phyloP scores from a whole-genome alignment of 2,797 vertebrate genomes.

The Adelosebastes latens region DNA sequence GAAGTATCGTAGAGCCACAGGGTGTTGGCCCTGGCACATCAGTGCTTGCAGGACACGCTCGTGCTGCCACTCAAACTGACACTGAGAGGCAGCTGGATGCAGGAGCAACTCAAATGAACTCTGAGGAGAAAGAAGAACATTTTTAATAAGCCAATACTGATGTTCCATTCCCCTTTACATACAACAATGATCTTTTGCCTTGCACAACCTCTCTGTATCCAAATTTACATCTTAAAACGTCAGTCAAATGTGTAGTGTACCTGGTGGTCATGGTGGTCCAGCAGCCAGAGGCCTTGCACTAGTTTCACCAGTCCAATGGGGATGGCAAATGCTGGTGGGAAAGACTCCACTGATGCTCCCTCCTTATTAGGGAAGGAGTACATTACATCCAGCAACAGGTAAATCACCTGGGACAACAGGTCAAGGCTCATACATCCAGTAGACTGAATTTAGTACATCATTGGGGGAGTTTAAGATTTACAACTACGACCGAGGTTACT shows the following conservation, averaged over 20 bases:
- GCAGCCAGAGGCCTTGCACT: conserved; percentile 94
- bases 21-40: conserved; percentile 91
- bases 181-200: background rate
- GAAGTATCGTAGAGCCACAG: conserved; percentile 89
- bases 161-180: background rate
- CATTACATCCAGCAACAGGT: conserved; percentile 94
- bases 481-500: background rate
- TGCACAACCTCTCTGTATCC: background rate
- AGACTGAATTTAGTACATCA: background rate
- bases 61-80: conserved; percentile 90
- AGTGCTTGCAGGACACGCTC: conserved; percentile 89
- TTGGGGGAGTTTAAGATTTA: background rate
- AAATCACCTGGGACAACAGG: conserved; percentile 85
- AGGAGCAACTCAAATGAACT: conserved; percentile 91
- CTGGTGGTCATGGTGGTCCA: conserved; percentile 94
- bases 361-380: conserved; percentile 90
- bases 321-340: conserved; percentile 92
- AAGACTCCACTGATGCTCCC: conserved; percentile 88
- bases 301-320: conserved; percentile 92
- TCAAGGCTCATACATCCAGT: conserved; percentile 67
- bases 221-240: background rate
- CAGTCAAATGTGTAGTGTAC: conserved; percentile 64
- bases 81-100: conserved; percentile 89
- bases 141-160: background rate
- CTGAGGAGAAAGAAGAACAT: conserved; percentile 70